Evolutionary conservation across 2,113 vertebrate genomes (phyloP).

Genomic region (Pollachius pollachius): DNA sequence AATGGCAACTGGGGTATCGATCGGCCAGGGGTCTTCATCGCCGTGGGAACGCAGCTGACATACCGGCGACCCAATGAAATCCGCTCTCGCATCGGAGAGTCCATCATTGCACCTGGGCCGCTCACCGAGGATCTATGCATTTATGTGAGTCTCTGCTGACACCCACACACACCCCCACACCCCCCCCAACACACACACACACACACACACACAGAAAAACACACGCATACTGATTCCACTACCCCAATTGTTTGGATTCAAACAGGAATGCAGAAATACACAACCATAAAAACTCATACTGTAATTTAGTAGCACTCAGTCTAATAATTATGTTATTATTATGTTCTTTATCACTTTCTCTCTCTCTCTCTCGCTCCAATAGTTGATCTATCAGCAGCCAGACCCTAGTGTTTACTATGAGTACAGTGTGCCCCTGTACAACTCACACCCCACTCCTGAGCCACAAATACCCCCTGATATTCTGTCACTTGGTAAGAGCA

Average conservation of each 20-base stretch:
- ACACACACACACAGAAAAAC: background rate
- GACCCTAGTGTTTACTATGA: conserved; percentile 64
- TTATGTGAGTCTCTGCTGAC: conserved; percentile 54
- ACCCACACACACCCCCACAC: background rate
- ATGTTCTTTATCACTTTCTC: background rate
- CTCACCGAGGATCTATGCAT: conserved; percentile 83
- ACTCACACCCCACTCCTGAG: conserved; percentile 30
- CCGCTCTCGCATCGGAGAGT: conserved; percentile 87
- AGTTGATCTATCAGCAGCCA: conserved; percentile 76
- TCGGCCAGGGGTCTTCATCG: conserved; percentile 82
- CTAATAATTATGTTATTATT: no score
- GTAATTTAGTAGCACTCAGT: no score
- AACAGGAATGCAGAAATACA: background rate
- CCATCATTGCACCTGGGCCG: conserved; percentile 86
- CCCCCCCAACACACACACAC: background rate
- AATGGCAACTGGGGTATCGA: conserved; percentile 94
- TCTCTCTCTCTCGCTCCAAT: conserved; percentile 7
- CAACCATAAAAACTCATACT: background rate
- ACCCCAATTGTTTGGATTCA: no score
- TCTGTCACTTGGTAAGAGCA: conserved; percentile 51
- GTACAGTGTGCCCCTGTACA: conserved; percentile 55
- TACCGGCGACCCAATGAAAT: conserved; percentile 92
- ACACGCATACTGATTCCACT: background rate
- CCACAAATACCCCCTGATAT: conserved; percentile 32
- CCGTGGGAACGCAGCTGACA: conserved; percentile 83